phyloP scores from a whole-genome alignment of 2,888 invertebrate species.

The Sminthurides aquaticus region DNA sequence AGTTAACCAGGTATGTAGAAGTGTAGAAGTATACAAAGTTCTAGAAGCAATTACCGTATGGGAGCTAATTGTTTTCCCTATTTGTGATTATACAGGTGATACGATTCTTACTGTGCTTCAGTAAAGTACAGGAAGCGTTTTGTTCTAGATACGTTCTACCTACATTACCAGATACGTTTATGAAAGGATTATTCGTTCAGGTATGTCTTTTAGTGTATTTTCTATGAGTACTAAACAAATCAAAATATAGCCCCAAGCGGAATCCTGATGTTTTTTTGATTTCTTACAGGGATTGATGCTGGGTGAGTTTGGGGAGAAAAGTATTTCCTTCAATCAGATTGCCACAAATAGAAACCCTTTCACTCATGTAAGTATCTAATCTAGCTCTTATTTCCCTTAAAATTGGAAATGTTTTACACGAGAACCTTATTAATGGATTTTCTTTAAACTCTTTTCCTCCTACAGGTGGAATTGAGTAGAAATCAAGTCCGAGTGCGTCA shows the following conservation, averaged over 20 bases:
- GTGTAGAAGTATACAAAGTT: no score
- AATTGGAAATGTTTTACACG: neutral
- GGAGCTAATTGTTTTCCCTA: no score
- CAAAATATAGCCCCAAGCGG: neutral
- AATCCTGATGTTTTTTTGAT: neutral
- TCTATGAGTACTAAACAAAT: neutral
- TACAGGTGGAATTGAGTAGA: constrained; percentile 37
- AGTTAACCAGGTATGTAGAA: constrained; percentile 37
- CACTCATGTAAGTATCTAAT: constrained; percentile 35
- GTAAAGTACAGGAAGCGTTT: constrained; percentile 37
- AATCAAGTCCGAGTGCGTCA: constrained; percentile 36
- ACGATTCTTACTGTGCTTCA: constrained; percentile 40
- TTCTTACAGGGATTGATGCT: constrained; percentile 35
- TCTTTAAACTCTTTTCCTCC: constrained; percentile 5
- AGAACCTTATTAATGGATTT: neutral
- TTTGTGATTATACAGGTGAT: constrained; percentile 42
- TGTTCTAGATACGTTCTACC: constrained; percentile 40
- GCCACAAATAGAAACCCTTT: constrained; percentile 35
- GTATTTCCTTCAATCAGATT: constrained; percentile 40
- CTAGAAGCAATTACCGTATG: neutral
- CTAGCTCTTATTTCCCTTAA: neutral
- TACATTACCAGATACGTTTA: constrained; percentile 41
- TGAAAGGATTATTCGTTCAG: constrained; percentile 43
- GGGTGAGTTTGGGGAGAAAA: constrained; percentile 39
- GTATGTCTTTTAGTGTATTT: constrained; percentile 20